Percentiles rank a stretch among this genome's conserved stretches.
Evolutionary conservation across 2,888 invertebrate genomes (phyloP).

Genomic region (Philereme vetulata): DNA sequence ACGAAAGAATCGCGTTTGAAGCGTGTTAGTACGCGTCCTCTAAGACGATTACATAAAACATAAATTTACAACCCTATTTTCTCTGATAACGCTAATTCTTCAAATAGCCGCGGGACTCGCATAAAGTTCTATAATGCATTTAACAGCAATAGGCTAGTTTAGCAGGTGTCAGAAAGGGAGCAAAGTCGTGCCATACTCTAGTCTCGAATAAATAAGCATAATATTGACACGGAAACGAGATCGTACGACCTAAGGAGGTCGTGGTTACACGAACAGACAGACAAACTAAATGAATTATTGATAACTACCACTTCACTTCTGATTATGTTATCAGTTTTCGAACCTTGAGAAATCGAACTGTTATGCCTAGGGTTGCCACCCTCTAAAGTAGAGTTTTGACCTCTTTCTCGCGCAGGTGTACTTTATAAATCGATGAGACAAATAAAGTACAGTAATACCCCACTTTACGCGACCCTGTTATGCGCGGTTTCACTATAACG

Average conservation of each 20-base stretch:
- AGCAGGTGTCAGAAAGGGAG: too few relatives aligned
- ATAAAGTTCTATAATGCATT: background rate
- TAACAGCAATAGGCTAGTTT: too few relatives aligned
- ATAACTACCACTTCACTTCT: background rate
- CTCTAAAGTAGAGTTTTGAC: background rate
- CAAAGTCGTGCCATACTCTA: slow-evolving; percentile 17
- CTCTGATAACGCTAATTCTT: too few relatives aligned
- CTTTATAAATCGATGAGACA: too few relatives aligned
- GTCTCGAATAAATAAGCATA: slow-evolving; percentile 22
- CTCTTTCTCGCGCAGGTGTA: background rate
- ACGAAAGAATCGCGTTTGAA: too few relatives aligned
- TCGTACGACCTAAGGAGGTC: slow-evolving; percentile 19
- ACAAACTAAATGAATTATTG: slow-evolving; percentile 26
- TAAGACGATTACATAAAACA: too few relatives aligned
- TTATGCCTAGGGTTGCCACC: background rate
- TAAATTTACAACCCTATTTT: too few relatives aligned
- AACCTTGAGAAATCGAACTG: background rate
- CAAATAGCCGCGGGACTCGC: too few relatives aligned
- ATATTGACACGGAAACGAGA: slow-evolving; percentile 28
- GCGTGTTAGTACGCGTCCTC: too few relatives aligned
- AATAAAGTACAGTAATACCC: too few relatives aligned
- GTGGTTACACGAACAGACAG: slow-evolving; percentile 12
- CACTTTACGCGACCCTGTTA: too few relatives aligned
- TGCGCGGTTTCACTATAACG: too few relatives aligned
- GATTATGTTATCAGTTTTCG: background rate